These are phyloP conservation scores for Dynastes grantii DNA, from an alignment of 2,888 invertebrate genomes.

Conservation along the genomic window DNA sequence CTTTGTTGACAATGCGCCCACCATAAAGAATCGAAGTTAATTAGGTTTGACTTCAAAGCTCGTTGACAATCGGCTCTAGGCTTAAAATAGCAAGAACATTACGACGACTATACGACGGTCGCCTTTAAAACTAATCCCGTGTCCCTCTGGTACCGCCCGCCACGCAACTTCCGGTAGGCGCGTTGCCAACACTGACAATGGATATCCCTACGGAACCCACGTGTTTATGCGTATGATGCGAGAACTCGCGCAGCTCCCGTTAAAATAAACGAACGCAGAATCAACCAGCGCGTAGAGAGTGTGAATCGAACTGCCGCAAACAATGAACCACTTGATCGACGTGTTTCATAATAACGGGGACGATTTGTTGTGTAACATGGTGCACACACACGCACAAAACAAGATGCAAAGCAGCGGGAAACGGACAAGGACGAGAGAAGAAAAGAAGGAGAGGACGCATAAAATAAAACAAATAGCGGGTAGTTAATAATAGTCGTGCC, in stretches of 20 bases:
- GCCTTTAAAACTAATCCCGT: conserved; percentile 32
- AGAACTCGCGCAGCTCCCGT: conserved; percentile 31
- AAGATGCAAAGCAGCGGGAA: background rate
- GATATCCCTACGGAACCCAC: conserved; percentile 65
- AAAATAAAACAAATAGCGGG: conserved; percentile 45
- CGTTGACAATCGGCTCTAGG: conserved; percentile 65
- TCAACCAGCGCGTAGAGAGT: conserved; percentile 11
- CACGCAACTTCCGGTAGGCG: conserved; percentile 66
- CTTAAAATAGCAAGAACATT: conserved; percentile 62
- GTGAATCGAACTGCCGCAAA: conserved; percentile 55
- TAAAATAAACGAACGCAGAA: conserved; percentile 40
- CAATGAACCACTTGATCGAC: conserved; percentile 63
- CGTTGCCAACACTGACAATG: conserved; percentile 70
- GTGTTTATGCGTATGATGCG: conserved; percentile 47
- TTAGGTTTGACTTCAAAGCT: conserved; percentile 68
- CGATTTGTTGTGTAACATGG: conserved; percentile 46
- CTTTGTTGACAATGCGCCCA: conserved; percentile 61
- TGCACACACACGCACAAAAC: conserved; percentile 24
- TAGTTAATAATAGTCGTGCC: conserved; percentile 40
- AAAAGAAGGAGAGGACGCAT: conserved; percentile 12
- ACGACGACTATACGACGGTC: conserved; percentile 35
- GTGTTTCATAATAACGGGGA: conserved; percentile 56
- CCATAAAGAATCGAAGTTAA: conserved; percentile 66
- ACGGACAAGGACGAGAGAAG: background rate
- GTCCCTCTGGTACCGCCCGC: conserved; percentile 55